Percentiles rank a stretch among this genome's conserved stretches.
phyloP scores from a whole-genome alignment of 1,140 invertebrate species.

The Drosophila mojavensis region DNA sequence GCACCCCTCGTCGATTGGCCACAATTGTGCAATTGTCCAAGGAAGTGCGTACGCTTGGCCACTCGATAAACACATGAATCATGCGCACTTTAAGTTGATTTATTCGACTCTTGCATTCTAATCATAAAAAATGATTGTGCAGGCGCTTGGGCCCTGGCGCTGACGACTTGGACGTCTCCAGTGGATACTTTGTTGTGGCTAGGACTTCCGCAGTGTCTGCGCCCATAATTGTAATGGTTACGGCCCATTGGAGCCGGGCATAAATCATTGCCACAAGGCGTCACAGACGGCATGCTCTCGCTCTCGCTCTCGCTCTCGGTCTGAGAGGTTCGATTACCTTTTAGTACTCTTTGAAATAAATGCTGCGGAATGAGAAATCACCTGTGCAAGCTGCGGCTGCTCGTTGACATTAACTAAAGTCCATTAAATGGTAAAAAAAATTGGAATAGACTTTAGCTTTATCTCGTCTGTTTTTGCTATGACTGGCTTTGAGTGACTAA shows the following conservation, averaged over 20 bases:
- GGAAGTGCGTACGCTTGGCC: constrained; percentile 35
- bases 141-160: constrained; percentile 28
- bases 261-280: constrained; percentile 1
- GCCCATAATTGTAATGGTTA: constrained; percentile 24
- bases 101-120: constrained; percentile 49
- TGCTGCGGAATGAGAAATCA: background rate
- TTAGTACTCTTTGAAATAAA: constrained; percentile 4
- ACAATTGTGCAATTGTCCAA: constrained; percentile 19
- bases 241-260: constrained; percentile 8
- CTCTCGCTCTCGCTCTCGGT: too few species aligned
- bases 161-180: constrained; percentile 29
- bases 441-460: background rate
- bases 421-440: background rate
- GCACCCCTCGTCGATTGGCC: background rate
- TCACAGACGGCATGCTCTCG: background rate
- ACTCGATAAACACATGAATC: constrained; percentile 46
- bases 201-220: constrained; percentile 33
- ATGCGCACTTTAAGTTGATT: constrained; percentile 46
- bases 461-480: too few species aligned
- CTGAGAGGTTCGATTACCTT: background rate
- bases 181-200: constrained; percentile 43
- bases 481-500: too few species aligned
- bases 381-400: background rate
- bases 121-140: constrained; percentile 45
- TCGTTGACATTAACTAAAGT: background rate